A percentile compares a stretch with the other conserved stretches of the same genome.
These are phyloP conservation scores for Ptychadena robeensis DNA, from an alignment of 2,797 vertebrate species.

Conservation along the genomic window DNA sequence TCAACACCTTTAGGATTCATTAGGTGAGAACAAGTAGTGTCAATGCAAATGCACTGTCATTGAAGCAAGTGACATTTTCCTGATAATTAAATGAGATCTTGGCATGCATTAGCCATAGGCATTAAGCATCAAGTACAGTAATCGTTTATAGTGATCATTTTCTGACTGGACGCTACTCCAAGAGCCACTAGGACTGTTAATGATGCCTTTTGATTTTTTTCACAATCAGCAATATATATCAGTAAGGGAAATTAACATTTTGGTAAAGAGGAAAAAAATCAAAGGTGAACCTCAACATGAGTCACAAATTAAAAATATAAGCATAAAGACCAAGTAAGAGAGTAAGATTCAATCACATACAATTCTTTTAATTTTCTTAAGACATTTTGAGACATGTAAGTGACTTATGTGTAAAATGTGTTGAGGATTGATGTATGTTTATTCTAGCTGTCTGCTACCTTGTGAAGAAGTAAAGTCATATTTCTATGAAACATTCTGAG, in stretches of 20 bases:
- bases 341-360: no score
- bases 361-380: no score
- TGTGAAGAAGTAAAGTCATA: no score
- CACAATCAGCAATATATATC: not conserved
- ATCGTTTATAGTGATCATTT: not conserved
- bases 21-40: not conserved
- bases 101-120: not conserved
- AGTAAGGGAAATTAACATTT: not conserved
- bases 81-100: not conserved
- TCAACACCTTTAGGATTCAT: not conserved
- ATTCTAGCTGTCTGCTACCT: no score
- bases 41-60: not conserved
- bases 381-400: no score
- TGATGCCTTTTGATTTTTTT: not conserved
- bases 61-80: not conserved
- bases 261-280: not conserved
- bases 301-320: no score
- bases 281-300: not conserved
- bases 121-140: not conserved
- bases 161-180: not conserved
- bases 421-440: no score
- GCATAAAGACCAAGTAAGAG: no score
- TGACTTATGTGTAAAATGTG: no score
- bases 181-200: not conserved
- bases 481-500: no score